A percentile compares a stretch with the other conserved stretches of the same genome.
Conservation (phyloP, 2,113 vertebrate species). For the Dasyurus viverrinus region DNA sequence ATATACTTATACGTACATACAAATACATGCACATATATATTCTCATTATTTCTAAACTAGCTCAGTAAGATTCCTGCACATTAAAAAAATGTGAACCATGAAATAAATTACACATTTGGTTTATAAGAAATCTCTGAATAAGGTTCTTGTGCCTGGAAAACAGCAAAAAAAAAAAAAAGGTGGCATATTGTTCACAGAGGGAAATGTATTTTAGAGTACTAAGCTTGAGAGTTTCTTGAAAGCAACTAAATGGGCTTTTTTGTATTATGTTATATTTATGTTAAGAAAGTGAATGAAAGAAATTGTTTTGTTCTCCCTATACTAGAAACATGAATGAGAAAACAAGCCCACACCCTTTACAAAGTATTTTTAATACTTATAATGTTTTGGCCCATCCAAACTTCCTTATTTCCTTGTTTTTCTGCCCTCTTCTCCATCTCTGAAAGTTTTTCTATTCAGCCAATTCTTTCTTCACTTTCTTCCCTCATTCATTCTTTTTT, state of each 20-base stretch:
- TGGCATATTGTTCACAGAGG: slow-evolving; percentile 50
- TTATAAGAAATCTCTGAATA: slow-evolving; percentile 61
- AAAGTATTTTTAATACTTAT: background rate
- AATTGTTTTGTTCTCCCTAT: background rate
- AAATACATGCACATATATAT: background rate
- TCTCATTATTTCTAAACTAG: slow-evolving; percentile 40
- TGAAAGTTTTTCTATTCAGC: slow-evolving; percentile 32
- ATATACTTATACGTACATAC: background rate
- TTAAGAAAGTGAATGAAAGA: slow-evolving; percentile 37
- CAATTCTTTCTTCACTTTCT: slow-evolving; percentile 16
- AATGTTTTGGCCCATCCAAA: slow-evolving; percentile 14
- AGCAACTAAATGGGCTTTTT: slow-evolving; percentile 53
- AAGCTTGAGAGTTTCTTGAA: slow-evolving; percentile 48
- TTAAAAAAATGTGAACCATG: slow-evolving; percentile 61
- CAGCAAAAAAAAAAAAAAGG: slow-evolving; percentile 47
- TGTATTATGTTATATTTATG: slow-evolving; percentile 22
- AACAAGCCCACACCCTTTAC: background rate
- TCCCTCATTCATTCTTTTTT: background rate
- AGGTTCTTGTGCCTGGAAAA: slow-evolving; percentile 60
- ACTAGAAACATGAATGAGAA: background rate
- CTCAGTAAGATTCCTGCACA: slow-evolving; percentile 62
- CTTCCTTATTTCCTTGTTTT: background rate
- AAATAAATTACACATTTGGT: slow-evolving; percentile 63
- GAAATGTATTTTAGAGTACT: slow-evolving; percentile 38
- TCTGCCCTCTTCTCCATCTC: slow-evolving; percentile 18